These are phyloP conservation scores for Chelon auratus DNA, from an alignment of 2,797 vertebrate species.

Conservation along the genomic window DNA sequence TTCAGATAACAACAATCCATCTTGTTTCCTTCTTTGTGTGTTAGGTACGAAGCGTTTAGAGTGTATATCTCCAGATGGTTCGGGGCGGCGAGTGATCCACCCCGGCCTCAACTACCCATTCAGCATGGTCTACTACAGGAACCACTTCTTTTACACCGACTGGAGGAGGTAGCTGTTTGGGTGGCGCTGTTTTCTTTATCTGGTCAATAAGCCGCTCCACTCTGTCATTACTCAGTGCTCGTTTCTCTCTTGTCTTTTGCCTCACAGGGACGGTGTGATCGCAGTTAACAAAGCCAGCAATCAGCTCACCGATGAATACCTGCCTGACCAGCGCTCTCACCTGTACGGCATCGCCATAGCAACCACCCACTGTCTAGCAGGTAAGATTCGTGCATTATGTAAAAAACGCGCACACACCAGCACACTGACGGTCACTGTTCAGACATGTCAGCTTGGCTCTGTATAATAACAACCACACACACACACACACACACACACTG, in stretches of 20 bases:
- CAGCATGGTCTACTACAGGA: conserved; percentile 89
- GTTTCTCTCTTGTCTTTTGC: not conserved
- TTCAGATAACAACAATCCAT: too few species aligned
- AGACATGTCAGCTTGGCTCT: too few species aligned
- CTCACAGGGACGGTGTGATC: conserved; percentile 92
- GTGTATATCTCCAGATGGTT: conserved; percentile 88
- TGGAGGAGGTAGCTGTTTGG: conserved; percentile 90
- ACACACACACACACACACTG: conserved; percentile 5
- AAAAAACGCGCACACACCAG: too few species aligned
- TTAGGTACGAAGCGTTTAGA: conserved; percentile 96
- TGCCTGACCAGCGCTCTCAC: conserved; percentile 95
- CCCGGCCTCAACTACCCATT: conserved; percentile 95
- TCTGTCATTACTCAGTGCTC: not conserved
- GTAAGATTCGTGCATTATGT: conserved; percentile 68
- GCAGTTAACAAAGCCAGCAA: conserved; percentile 87
- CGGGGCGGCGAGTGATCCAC: conserved; percentile 87
- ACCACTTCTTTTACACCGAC: conserved; percentile 97
- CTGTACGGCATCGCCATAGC: conserved; percentile 95
- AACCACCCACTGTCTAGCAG: conserved; percentile 91
- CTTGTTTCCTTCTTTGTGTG: not conserved
- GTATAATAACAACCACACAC: not conserved
- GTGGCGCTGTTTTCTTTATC: not conserved
- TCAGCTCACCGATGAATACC: conserved; percentile 91
- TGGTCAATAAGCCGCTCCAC: not conserved
- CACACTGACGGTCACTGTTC: too few species aligned